These are phyloP conservation scores for Pammene aurita DNA, from an alignment of 2,888 invertebrate species.

Conservation along the genomic window DNA sequence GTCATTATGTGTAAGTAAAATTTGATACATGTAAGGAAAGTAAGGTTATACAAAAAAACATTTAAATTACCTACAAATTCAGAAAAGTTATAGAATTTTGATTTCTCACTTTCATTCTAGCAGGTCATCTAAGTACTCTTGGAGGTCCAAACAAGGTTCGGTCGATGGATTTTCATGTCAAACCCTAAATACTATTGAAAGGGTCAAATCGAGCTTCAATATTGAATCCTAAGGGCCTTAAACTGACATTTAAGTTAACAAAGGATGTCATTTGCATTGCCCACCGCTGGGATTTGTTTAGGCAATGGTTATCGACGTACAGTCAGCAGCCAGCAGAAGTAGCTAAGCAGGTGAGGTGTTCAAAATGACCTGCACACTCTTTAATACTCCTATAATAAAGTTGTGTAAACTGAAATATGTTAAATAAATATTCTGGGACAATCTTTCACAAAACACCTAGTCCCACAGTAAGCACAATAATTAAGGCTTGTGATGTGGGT, in stretches of 20 bases:
- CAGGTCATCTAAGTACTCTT: background rate
- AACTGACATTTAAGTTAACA: constrained; percentile 19
- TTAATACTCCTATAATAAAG: no score
- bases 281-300: background rate
- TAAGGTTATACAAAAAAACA: no score
- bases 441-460: no score
- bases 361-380: no score
- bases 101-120: background rate
- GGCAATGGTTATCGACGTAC: background rate
- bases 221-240: background rate
- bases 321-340: no score
- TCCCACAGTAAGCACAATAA: no score
- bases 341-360: no score
- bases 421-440: no score
- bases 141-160: background rate
- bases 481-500: no score
- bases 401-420: no score
- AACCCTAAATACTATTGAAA: constrained; percentile 1
- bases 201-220: background rate
- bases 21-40: no score
- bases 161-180: background rate
- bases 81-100: background rate
- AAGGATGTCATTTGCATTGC: constrained; percentile 10
- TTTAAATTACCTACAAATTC: background rate
- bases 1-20: no score